Evolutionary conservation across 1,140 invertebrate genomes (phyloP).

Genomic region (Philaenus spumarius): DNA sequence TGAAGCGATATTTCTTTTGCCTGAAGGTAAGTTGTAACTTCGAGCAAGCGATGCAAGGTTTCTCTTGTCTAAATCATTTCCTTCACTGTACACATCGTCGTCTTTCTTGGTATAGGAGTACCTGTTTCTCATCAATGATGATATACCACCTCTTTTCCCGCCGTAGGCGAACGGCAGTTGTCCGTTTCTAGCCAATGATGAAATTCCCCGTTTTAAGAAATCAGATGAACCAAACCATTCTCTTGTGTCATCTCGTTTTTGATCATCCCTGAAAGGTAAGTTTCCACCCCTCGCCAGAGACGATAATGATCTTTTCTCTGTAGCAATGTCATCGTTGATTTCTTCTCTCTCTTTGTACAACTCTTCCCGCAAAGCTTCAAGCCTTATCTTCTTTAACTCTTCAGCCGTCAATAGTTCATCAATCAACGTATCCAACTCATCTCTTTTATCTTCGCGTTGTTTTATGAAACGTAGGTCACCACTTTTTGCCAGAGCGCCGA

Average conservation of each 20-base stretch:
- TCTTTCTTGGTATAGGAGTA: slow-evolving; percentile 18
- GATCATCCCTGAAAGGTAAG: slow-evolving; percentile 20
- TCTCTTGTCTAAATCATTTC: slow-evolving; percentile 23
- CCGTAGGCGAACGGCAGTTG: slow-evolving; percentile 16
- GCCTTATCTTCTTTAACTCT: slow-evolving; percentile 20
- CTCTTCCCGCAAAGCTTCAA: slow-evolving; percentile 25
- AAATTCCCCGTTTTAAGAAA: slow-evolving; percentile 23
- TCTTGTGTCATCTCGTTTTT: slow-evolving; percentile 20
- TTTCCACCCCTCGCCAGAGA: slow-evolving; percentile 23
- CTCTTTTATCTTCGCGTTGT: slow-evolving; percentile 23
- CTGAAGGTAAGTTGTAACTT: slow-evolving; percentile 13
- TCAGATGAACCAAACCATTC: background rate
- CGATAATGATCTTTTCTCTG: slow-evolving; percentile 26
- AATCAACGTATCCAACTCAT: slow-evolving; percentile 23
- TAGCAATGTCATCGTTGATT: slow-evolving; percentile 10
- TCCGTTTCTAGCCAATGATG: slow-evolving; percentile 23
- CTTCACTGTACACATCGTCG: slow-evolving; percentile 6
- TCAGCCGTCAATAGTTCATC: slow-evolving; percentile 23
- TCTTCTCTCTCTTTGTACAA: slow-evolving; percentile 24
- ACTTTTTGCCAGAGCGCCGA: slow-evolving; percentile 25
- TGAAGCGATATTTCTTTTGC: slow-evolving; percentile 27
- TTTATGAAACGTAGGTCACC: slow-evolving; percentile 22
- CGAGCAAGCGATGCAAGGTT: slow-evolving; percentile 25
- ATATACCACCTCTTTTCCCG: slow-evolving; percentile 23
- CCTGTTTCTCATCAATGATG: slow-evolving; percentile 25